These are phyloP conservation scores for Drosophila affinis DNA, from an alignment of 2,888 invertebrate species.

Conservation along the genomic window DNA sequence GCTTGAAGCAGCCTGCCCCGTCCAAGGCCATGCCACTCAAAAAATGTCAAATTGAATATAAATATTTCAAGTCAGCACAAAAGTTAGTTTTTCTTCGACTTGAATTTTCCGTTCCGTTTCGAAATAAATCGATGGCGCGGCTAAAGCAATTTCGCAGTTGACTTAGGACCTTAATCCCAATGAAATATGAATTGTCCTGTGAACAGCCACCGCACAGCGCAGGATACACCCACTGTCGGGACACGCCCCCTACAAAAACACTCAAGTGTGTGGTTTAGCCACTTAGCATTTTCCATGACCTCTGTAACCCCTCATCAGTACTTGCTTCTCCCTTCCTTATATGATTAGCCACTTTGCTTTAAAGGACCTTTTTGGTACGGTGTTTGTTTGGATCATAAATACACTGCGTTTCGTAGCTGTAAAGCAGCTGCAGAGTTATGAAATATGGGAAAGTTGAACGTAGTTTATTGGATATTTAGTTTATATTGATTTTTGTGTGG, in stretches of 20 bases:
- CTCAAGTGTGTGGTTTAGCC: constrained; percentile 27
- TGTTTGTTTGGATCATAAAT: not conserved
- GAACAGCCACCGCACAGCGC: not conserved
- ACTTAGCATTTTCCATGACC: constrained; percentile 20
- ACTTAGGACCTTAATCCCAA: constrained; percentile 66
- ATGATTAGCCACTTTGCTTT: constrained; percentile 1
- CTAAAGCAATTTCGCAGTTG: constrained; percentile 67
- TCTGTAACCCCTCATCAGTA: too few species aligned
- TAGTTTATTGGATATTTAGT: not conserved
- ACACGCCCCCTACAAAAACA: constrained; percentile 12
- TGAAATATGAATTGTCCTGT: constrained; percentile 59
- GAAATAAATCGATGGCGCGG: constrained; percentile 55
- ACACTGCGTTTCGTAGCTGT: not conserved
- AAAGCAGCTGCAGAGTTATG: not conserved
- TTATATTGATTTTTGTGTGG: not conserved
- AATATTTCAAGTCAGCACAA: constrained; percentile 58
- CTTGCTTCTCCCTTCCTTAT: not conserved
- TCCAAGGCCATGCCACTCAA: constrained; percentile 49
- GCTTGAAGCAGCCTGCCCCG: constrained; percentile 29
- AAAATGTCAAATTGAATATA: constrained; percentile 73
- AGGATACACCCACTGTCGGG: not conserved
- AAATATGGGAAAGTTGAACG: not conserved
- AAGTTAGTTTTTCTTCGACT: constrained; percentile 30
- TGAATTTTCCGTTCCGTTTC: constrained; percentile 31
- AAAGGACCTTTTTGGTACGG: not conserved